Evolutionary conservation across 1,140 invertebrate species (phyloP), one percentile per base, ranked within the genome.

Genomic region (Drosophila mayri): DNA sequence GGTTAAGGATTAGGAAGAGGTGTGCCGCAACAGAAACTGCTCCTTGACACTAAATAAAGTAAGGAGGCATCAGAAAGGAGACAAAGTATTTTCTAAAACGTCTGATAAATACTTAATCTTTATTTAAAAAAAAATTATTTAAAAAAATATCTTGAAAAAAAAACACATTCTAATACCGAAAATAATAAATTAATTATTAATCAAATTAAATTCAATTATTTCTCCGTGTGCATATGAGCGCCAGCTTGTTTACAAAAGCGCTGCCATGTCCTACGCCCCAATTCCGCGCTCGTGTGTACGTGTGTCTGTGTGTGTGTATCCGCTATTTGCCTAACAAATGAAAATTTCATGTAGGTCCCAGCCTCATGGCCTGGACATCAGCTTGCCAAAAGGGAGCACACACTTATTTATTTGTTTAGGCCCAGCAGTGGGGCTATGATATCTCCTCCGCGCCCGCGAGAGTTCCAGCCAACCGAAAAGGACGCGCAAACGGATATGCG

Each of bases 341-440:
- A 90, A 90, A 90, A 74, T 90, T 90, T 90, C 81, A 83, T 90
- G 85, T 85, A 79, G 64, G 64, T 49, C 62, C 25, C 64, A 49
- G 25, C 35, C 41, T 57, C 49, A 67, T 72, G 61, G 75, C 52
- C 79, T 68, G 83, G 65, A 75, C 77, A 86, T 74, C 81, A 85
- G 85, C 70, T 81, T 84, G 85, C 78, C 85, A 90, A 90, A 90
- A 67, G 81, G 76, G 75, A 84, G 85, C 58, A 72, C 73, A 68
- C 58, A 78, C 85, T 85, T 90, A 90, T 90, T 90, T 90, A 90
- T 90, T 90, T 90, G 85, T 81, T 90, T 90, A 85, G 85, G 78
- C 85, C 74, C 81, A 85, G 75, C 81, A 84, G 81, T 73, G 78
- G 84, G 40, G 49, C 63, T 80, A 88, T 79, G 76, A 77, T 84